These are phyloP conservation scores for Marisa cornuarietis DNA, from an alignment of 1,140 invertebrate genomes.

Conservation along the genomic window DNA sequence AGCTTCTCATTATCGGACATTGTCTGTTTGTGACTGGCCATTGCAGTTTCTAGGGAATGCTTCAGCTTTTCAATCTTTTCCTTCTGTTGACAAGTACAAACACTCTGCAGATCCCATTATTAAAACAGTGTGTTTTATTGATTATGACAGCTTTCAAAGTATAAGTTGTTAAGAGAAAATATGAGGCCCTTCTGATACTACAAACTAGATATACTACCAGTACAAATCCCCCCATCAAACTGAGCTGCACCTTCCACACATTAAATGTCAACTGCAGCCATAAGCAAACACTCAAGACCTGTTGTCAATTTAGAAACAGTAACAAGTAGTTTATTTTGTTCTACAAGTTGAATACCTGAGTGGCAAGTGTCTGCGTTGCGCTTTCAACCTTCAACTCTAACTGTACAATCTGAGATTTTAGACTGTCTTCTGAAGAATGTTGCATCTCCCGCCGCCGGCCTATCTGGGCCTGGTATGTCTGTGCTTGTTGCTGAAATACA, in stretches of 20 bases:
- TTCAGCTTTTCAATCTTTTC: conserved; percentile 54
- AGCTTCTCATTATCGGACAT: conserved; percentile 56
- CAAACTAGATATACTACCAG: too few species aligned
- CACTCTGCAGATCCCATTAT: too few species aligned
- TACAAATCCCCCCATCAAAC: too few species aligned
- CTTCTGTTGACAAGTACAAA: conserved; percentile 32
- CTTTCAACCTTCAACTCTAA: conserved; percentile 44
- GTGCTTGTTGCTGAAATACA: conserved; percentile 43
- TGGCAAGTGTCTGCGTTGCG: conserved; percentile 9
- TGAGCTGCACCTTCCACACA: too few species aligned
- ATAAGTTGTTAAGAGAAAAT: too few species aligned
- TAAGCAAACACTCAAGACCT: too few species aligned
- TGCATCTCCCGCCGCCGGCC: conserved; percentile 46
- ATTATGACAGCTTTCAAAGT: too few species aligned
- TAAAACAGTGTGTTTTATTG: too few species aligned
- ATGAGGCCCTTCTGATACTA: too few species aligned
- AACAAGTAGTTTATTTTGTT: too few species aligned
- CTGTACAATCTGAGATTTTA: conserved; percentile 47
- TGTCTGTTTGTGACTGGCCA: conserved; percentile 52
- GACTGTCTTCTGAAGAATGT: conserved; percentile 41
- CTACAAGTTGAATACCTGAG: conserved; percentile 2
- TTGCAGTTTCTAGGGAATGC: conserved; percentile 47
- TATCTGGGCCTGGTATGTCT: conserved; percentile 48
- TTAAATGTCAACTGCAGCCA: too few species aligned
- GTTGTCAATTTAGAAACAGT: too few species aligned